These are phyloP conservation scores for Gortyna flavago DNA, from an alignment of 2,888 invertebrate genomes.

Conservation along the genomic window DNA sequence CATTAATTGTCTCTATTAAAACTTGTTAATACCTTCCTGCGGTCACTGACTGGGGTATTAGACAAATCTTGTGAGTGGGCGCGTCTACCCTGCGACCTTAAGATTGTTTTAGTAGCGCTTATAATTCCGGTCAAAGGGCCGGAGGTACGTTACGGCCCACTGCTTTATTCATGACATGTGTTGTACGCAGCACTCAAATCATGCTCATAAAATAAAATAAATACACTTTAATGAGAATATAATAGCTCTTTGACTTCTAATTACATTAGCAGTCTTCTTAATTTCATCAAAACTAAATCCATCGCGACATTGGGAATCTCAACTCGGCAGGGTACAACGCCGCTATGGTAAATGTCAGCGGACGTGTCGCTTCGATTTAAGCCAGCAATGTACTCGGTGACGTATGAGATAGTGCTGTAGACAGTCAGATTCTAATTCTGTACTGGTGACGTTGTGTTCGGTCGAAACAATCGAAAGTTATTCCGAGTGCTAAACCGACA, in stretches of 20 bases:
- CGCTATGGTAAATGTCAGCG: constrained; percentile 43
- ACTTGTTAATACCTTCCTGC: constrained; percentile 80
- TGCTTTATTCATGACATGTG: constrained; percentile 10
- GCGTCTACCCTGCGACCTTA: constrained; percentile 55
- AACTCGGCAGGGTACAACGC: constrained; percentile 46
- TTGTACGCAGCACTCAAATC: neutral
- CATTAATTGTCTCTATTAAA: constrained; percentile 82
- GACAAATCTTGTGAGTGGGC: constrained; percentile 59
- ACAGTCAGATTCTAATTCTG: constrained; percentile 85
- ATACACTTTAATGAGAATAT: neutral
- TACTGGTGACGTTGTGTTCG: constrained; percentile 82
- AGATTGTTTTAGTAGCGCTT: constrained; percentile 51
- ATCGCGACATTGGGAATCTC: constrained; percentile 32
- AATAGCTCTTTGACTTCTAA: constrained; percentile 24
- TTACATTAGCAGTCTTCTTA: constrained; percentile 37
- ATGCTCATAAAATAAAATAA: constrained; percentile 1
- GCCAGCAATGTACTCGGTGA: constrained; percentile 71
- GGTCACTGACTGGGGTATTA: constrained; percentile 69
- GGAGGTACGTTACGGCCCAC: neutral
- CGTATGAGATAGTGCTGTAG: constrained; percentile 75
- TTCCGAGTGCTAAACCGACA: constrained; percentile 84
- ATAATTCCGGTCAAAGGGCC: constrained; percentile 39
- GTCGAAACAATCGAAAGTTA: constrained; percentile 88
- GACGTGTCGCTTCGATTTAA: constrained; percentile 51
- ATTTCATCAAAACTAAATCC: constrained; percentile 27